A percentile compares a stretch with the other conserved stretches of the same genome.
Conservation (phyloP, 2,888 invertebrate genomes). For the Acleris laterana region DNA sequence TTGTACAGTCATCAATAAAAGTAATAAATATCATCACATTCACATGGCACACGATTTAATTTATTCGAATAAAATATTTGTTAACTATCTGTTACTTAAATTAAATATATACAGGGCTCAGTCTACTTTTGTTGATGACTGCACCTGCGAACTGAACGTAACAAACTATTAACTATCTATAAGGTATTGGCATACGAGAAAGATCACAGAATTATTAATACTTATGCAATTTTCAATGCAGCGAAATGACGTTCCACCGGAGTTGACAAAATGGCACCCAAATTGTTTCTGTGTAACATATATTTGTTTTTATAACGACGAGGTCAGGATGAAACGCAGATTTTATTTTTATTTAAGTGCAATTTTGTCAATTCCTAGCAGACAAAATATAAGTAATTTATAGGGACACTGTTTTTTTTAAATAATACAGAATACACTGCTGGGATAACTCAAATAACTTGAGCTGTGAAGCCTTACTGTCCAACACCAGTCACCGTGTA, state of each 20-base stretch:
- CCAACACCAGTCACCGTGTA: too few species aligned
- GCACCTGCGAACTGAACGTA: conserved; percentile 20
- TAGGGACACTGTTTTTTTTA: too few species aligned
- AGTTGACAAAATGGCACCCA: background rate
- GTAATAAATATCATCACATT: conserved; percentile 33
- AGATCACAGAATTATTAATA: conserved; percentile 34
- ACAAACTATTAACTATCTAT: conserved; percentile 29
- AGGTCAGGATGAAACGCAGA: too few species aligned
- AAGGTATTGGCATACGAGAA: conserved; percentile 23
- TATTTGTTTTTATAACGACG: too few species aligned
- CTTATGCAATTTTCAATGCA: conserved; percentile 16
- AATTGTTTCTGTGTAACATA: background rate
- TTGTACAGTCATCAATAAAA: conserved; percentile 27
- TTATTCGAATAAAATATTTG: conserved; percentile 30
- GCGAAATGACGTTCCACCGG: background rate
- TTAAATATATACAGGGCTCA: conserved; percentile 34
- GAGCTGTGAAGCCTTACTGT: too few species aligned
- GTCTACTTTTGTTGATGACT: conserved; percentile 34
- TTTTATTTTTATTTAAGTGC: too few species aligned
- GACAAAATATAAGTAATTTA: too few species aligned
- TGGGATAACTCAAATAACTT: too few species aligned
- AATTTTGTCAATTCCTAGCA: too few species aligned
- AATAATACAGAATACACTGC: too few species aligned
- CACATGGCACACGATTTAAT: conserved; percentile 33
- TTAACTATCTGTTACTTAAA: conserved; percentile 30